Conservation (phyloP, 2,797 vertebrate genomes). For the Phoxinus dragarum region DNA sequence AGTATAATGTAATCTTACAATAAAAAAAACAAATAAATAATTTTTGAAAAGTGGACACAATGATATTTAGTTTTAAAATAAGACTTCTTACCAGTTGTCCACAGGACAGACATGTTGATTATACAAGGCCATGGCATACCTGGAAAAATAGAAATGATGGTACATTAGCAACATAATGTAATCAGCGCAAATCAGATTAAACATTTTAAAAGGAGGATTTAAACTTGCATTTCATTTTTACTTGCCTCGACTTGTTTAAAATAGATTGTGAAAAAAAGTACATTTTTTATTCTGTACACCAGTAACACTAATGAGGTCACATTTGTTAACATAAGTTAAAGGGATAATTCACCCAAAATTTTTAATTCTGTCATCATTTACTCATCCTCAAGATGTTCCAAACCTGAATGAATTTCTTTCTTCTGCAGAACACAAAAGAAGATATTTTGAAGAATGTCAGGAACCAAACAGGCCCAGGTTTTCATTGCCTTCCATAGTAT, state of each 20-base stretch:
- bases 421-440: not conserved
- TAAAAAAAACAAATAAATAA: not conserved
- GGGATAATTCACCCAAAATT: not conserved
- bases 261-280: not conserved
- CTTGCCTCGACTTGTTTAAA: not conserved
- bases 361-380: not conserved
- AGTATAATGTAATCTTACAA: not conserved
- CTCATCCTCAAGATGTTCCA: not conserved
- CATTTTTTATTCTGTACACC: not conserved
- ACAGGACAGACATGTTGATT: constrained; percentile 86
- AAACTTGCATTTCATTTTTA: not conserved
- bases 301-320: not conserved
- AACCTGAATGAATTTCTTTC: not conserved
- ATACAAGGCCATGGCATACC: constrained; percentile 85
- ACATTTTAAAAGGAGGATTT: not conserved
- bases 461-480: not conserved
- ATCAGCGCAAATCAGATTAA: not conserved
- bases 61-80: not conserved
- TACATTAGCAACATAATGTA: constrained; percentile 5
- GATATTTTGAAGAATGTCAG: not conserved
- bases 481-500: not conserved
- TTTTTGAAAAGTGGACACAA: not conserved
- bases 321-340: not conserved
- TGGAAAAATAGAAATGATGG: constrained; percentile 57
- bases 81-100: constrained; percentile 78